Evolutionary conservation across 2,797 vertebrate species (phyloP).

Genomic region (Rhinatrema bivittatum): DNA sequence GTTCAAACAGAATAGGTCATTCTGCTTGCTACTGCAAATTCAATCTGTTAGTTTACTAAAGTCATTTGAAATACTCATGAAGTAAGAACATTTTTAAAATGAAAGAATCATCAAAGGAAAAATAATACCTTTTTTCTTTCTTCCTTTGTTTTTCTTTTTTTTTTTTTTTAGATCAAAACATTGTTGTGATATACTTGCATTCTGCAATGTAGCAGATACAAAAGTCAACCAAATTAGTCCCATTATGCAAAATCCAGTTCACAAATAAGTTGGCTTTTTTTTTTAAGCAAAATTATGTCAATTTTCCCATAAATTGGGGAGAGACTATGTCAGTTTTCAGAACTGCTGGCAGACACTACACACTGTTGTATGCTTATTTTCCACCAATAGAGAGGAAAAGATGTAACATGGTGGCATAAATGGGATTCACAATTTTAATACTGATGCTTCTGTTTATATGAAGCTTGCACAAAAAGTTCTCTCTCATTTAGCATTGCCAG

Average conservation of each 20-base stretch:
- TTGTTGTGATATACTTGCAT: conserved; percentile 63
- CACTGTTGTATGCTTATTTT: conserved; percentile 40
- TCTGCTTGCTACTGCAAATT: no score
- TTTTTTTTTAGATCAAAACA: conserved; percentile 41
- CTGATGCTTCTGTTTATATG: conserved; percentile 50
- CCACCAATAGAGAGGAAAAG: conserved; percentile 48
- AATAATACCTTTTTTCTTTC: conserved; percentile 21
- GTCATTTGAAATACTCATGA: no score
- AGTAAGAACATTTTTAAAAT: no score
- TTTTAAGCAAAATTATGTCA: conserved; percentile 62
- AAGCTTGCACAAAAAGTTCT: conserved; percentile 35
- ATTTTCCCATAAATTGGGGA: conserved; percentile 61
- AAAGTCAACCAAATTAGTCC: conserved; percentile 72
- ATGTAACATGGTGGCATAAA: conserved; percentile 51
- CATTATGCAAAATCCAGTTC: conserved; percentile 70
- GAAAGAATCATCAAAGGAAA: conserved; percentile 27
- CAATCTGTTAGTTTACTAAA: no score
- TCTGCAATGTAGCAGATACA: conserved; percentile 54
- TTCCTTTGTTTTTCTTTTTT: conserved; percentile 37
- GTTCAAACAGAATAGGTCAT: no score
- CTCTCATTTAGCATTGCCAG: conserved; percentile 32
- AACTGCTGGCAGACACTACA: conserved; percentile 41
- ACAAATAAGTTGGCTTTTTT: conserved; percentile 56
- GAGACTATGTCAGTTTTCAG: conserved; percentile 55
- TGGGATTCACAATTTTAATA: conserved; percentile 59